Conservation (phyloP, 2,888 invertebrate genomes). For the Liposcelis brunnea region DNA sequence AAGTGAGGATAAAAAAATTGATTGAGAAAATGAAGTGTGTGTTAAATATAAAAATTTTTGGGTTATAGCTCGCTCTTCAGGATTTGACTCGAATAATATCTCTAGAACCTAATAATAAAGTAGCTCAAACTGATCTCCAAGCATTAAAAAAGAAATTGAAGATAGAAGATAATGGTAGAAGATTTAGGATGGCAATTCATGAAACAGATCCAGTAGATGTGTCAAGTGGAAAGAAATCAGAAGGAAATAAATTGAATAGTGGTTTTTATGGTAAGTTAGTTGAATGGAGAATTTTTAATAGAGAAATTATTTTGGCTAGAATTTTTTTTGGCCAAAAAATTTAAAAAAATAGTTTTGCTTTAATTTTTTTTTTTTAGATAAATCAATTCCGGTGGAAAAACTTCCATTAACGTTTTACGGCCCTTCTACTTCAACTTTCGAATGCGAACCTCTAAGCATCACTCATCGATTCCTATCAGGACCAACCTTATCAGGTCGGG, state of each 20-base stretch:
- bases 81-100: neutral
- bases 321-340: no score
- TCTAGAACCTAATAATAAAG: slow-evolving; percentile 6
- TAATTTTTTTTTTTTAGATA: no score
- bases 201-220: no score
- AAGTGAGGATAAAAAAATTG: no score
- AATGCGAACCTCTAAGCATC: slow-evolving; percentile 4
- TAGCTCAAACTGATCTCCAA: slow-evolving; percentile 1
- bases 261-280: no score
- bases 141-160: neutral
- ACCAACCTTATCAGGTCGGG: neutral
- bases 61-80: neutral
- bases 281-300: no score
- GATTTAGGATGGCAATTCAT: no score
- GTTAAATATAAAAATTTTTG: neutral
- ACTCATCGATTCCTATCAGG: neutral
- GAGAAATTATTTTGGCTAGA: no score
- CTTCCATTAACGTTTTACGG: slow-evolving; percentile 3
- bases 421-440: slow-evolving; percentile 1
- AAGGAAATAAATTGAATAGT: no score
- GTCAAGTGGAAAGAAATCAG: no score
- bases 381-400: neutral
- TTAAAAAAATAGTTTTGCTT: no score
- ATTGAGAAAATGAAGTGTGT: neutral
- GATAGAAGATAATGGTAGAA: no score